A percentile compares a stretch with the other conserved stretches of the same genome.
Conservation (phyloP, 2,797 vertebrate genomes). For the Melanogrammus aeglefinus region DNA sequence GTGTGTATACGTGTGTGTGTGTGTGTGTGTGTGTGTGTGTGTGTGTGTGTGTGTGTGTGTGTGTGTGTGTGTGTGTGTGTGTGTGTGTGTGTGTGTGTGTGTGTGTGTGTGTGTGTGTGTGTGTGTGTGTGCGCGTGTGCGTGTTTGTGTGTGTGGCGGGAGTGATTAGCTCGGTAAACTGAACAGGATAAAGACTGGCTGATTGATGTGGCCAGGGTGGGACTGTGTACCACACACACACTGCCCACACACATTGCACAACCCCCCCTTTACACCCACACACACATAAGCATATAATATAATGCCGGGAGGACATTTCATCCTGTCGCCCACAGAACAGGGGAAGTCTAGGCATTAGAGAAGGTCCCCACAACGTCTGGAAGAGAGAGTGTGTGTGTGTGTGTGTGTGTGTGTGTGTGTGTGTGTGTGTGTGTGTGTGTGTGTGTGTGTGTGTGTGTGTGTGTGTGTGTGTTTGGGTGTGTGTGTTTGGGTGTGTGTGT, state of each 20-base stretch:
- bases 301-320: constrained; percentile 38
- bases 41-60: too few relatives aligned
- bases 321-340: constrained; percentile 46
- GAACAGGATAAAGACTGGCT: constrained; percentile 51
- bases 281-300: constrained; percentile 22
- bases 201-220: constrained; percentile 60
- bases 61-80: too few relatives aligned
- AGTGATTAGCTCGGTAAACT: constrained; percentile 44
- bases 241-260: constrained; percentile 19
- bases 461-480: background rate
- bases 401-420: background rate
- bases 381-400: background rate
- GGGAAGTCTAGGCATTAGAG: constrained; percentile 32
- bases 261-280: constrained; percentile 16
- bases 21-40: too few relatives aligned
- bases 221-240: constrained; percentile 34
- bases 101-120: constrained; percentile 7
- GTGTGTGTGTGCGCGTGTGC: constrained; percentile 4
- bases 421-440: background rate
- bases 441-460: background rate
- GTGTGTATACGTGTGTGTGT: too few relatives aligned
- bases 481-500: background rate
- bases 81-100: constrained; percentile 11
- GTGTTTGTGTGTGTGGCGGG: constrained; percentile 37
- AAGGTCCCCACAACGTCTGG: constrained; percentile 25